Evolutionary conservation across 2,113 vertebrate species (phyloP).

Genomic region (Scalopus aquaticus): DNA sequence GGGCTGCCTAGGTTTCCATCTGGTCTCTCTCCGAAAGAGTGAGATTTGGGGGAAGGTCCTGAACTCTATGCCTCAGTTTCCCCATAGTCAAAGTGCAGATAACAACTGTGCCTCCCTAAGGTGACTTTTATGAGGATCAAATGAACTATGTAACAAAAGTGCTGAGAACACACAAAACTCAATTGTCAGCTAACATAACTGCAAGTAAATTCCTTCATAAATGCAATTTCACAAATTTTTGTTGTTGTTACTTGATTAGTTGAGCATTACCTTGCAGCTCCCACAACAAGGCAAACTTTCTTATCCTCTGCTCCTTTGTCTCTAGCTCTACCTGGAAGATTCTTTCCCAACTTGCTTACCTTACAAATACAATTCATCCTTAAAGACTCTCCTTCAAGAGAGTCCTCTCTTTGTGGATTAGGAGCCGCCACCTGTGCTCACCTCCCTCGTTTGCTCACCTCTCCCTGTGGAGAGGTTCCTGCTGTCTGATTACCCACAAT

Average conservation of each 20-base stretch:
- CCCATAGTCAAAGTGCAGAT: not conserved
- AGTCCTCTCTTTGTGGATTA: not conserved
- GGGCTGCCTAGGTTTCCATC: not conserved
- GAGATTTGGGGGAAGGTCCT: not conserved
- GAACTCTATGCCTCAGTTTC: not conserved
- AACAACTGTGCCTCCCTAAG: not conserved
- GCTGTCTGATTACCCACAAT: not conserved
- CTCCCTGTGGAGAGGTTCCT: not conserved
- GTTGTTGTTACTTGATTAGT: not conserved
- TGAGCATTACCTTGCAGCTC: not conserved
- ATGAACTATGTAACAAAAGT: not conserved
- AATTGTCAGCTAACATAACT: not conserved
- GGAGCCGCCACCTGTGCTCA: not conserved
- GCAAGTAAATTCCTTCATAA: constrained; percentile 1
- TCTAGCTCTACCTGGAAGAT: not conserved
- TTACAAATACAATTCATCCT: not conserved
- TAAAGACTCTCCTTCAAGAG: not conserved
- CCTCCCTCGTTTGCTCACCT: not conserved
- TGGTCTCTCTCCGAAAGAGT: not conserved
- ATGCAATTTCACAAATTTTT: not conserved
- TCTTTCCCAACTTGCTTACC: not conserved
- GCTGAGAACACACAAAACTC: not conserved
- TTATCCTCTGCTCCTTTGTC: not conserved
- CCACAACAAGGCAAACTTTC: not conserved
- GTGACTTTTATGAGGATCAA: not conserved